Evolutionary conservation across 2,888 invertebrate species (phyloP).

Genomic region (Choristoneura rosaceana): DNA sequence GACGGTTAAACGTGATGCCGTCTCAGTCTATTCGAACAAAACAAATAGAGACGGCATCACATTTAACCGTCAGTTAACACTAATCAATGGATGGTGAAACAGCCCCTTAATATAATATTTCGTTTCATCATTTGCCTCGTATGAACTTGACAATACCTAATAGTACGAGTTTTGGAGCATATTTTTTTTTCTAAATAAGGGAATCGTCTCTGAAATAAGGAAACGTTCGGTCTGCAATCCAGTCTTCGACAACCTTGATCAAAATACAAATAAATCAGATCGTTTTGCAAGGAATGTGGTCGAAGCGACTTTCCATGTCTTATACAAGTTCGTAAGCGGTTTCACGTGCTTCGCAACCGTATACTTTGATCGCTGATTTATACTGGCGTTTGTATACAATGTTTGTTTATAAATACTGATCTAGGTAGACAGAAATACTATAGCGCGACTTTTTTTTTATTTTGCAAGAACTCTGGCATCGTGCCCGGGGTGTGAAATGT

Average conservation of each 20-base stretch:
- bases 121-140: too few relatives aligned
- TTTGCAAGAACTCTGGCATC: not conserved
- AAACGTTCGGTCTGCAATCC: conserved; percentile 15
- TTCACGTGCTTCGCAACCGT: conserved; percentile 28
- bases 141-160: too few relatives aligned
- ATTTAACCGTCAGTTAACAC: too few relatives aligned
- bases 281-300: conserved; percentile 61
- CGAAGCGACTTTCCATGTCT: conserved; percentile 60
- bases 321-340: conserved; percentile 39
- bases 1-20: too few relatives aligned
- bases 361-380: not conserved
- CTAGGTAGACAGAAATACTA: conserved; percentile 11
- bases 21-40: too few relatives aligned
- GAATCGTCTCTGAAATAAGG: conserved; percentile 24
- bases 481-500: not conserved
- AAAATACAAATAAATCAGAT: conserved; percentile 55
- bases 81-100: too few relatives aligned
- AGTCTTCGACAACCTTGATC: conserved; percentile 37
- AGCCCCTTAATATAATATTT: too few relatives aligned
- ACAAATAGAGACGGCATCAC: too few relatives aligned
- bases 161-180: too few relatives aligned
- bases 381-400: conserved; percentile 24
- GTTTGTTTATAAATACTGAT: conserved; percentile 9
- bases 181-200: too few relatives aligned
- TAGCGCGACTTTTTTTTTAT: not conserved